Evolutionary conservation across 2,113 vertebrate species (phyloP).

Genomic region (Benitochromis conjunctus): DNA sequence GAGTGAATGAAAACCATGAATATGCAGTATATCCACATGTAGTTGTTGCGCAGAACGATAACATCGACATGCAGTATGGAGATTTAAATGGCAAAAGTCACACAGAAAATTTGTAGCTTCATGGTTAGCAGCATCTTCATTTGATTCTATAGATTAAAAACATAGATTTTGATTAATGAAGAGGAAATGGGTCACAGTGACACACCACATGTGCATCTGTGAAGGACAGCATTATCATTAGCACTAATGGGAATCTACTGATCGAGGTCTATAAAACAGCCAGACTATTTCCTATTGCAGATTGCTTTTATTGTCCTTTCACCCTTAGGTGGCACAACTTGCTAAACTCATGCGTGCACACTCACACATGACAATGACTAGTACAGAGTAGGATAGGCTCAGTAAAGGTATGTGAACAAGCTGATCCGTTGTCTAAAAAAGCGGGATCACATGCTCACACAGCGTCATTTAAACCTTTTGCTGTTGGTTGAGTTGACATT

Average conservation of each 20-base stretch:
- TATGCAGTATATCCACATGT: not conserved
- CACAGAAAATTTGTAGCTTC: not conserved
- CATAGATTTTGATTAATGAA: not conserved
- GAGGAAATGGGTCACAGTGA: not conserved
- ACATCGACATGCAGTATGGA: not conserved
- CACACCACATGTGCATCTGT: not conserved
- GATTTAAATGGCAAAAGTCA: not conserved
- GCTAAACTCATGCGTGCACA: not conserved
- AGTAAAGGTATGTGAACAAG: conserved; percentile 14
- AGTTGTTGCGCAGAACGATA: not conserved
- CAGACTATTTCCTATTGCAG: not conserved
- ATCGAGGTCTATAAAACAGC: not conserved
- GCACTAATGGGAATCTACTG: not conserved
- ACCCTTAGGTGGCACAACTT: not conserved
- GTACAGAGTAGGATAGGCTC: not conserved
- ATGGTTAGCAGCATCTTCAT: not conserved
- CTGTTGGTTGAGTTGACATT: not conserved
- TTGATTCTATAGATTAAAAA: not conserved
- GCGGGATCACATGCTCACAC: not conserved
- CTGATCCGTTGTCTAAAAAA: conserved; percentile 19
- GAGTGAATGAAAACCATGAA: not conserved
- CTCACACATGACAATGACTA: not conserved
- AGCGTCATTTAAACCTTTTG: not conserved
- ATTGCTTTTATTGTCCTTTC: not conserved
- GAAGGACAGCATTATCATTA: not conserved